Base-by-base conservation (phyloP, 2,888 invertebrate species). In the Lampropteryx suffumata region DNA sequence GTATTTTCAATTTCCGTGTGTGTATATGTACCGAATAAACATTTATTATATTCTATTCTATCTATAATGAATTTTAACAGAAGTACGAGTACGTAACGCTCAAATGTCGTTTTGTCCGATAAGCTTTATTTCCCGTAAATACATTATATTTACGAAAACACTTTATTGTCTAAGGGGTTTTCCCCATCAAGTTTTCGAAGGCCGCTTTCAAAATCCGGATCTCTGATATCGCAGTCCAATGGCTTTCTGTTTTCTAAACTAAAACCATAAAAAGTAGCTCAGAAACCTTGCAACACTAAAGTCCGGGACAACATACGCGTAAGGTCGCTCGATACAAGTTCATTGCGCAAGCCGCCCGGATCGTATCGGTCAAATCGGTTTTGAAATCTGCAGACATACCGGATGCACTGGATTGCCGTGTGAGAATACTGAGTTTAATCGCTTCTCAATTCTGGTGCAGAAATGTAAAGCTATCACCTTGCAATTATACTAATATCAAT, bases 331-430 rank as follows among this genome's bases (percentile, higher is more conserved):
- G 54, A 52, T 44, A 57, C 57, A 55, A 56, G 57, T 50, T 56
- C 50, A 54, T 61, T 59, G 48, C 61, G 59, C 55, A 62, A 62
- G 57, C 46, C 6, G 6, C 7, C 6, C 24, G 41, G 50, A 53
- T 53, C 51, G 59, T 52, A 52, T 57, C 59, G 61, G 55, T 52
- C 55, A 52, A 54, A 61, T 62, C 57, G 54, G 61, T 54, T 52
- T 62, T 54, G 50, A 56, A 56, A 57, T 59, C 54, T 43, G 55
- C 51, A 53, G 34, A 37, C 43, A 28, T 42, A 45, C 54, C 52
- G 61, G 57, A 53, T 49, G 51, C 47, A 37, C 39, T 6, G 44
- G 40, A 43, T 42, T 40, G 49, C 47, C 37, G 39, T 47, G 60
- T 44, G 52, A 50, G 34, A 50, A 33, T 17, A 17, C 4, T 4